Base-by-base conservation (phyloP, 2,797 vertebrate genomes). In the Sebastes steindachneri region DNA sequence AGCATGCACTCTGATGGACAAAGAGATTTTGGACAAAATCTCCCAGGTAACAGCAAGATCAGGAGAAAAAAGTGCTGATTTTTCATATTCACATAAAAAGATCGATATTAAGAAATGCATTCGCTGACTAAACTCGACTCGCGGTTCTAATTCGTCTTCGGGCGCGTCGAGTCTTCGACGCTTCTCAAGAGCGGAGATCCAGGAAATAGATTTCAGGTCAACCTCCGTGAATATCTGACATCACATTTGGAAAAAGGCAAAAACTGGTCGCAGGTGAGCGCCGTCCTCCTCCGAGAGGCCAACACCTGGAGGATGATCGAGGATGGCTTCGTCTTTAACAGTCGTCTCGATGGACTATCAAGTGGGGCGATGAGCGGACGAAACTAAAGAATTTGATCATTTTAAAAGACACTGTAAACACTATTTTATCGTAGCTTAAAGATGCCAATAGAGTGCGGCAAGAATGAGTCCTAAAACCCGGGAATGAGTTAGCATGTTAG, bases 61-160 rank as follows among this genome's bases (percentile, higher is more conserved):
- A 92, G 88, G 93, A 89, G 90, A 92, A 95, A 57, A 95, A 96
- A 96, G 94, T 96, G 95, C 94, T 83, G 94, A 95, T 92, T 95
- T 93, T 89, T 92, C 87, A 93, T 94, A 86, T 94, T 94, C 93
- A 95, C 93, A 93, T 92, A 93, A 90, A 94, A 92, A 93, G 90
- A 77, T 91, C 11, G 26, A 86, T 85, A 92, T 83, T 89, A 62
- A 93, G 94, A 93, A 94, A 92, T 82, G 91, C 89, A 85, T 85
- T 82, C 64, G 73, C 82, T 76, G 89, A 91, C 86, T 79, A 66
- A 85, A 89, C 85, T 86, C 58, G 62, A 79, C 76, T 72, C 45
- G n/a, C 74, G 29, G 11, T 58, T 73, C 64, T 70, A 63, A 67
- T 65, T 67, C 8, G 71, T 82, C 73, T 75, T 37, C 33, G 14